Percentiles rank a stretch among this genome's conserved stretches.
Evolutionary conservation across 2,888 invertebrate genomes (phyloP).

Genomic region (Heteromurus nitidus): DNA sequence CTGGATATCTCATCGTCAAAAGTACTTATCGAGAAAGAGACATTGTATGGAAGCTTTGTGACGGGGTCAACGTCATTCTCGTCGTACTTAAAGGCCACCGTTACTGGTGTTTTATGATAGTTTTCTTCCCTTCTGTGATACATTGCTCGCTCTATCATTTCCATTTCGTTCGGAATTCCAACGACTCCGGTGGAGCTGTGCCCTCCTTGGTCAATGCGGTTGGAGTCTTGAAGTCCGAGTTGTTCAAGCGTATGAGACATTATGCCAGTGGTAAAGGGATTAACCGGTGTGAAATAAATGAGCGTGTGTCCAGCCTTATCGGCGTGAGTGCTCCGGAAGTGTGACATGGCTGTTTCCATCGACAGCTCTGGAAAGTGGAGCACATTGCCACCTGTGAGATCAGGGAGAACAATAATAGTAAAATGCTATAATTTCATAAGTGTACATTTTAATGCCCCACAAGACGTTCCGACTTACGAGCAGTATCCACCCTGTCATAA

Average conservation of each 20-base stretch:
- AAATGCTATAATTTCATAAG: not conserved
- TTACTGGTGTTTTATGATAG: slow-evolving; percentile 57
- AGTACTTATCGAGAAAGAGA: slow-evolving; percentile 49
- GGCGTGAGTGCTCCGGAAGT: slow-evolving; percentile 45
- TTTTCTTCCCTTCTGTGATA: slow-evolving; percentile 49
- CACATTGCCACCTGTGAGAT: slow-evolving; percentile 2
- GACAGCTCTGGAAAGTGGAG: slow-evolving; percentile 45
- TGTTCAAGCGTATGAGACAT: slow-evolving; percentile 46
- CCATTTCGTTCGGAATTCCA: slow-evolving; percentile 26
- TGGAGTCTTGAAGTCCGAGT: slow-evolving; percentile 28
- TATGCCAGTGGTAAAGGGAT: slow-evolving; percentile 37
- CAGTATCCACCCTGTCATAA: slow-evolving; percentile 27
- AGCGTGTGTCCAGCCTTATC: slow-evolving; percentile 42
- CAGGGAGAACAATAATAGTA: not conserved
- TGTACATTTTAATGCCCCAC: too few species aligned
- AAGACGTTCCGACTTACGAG: too few species aligned
- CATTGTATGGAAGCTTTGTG: slow-evolving; percentile 38
- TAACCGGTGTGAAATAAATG: slow-evolving; percentile 59
- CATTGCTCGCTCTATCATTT: slow-evolving; percentile 60
- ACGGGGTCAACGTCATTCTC: slow-evolving; percentile 1
- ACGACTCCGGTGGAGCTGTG: not conserved
- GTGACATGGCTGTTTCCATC: slow-evolving; percentile 14
- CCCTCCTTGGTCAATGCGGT: slow-evolving; percentile 14
- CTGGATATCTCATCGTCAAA: slow-evolving; percentile 57
- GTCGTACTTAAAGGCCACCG: slow-evolving; percentile 57